Evolutionary conservation across 2,113 vertebrate genomes (phyloP).

Genomic region (Illadopsis cleaveri): DNA sequence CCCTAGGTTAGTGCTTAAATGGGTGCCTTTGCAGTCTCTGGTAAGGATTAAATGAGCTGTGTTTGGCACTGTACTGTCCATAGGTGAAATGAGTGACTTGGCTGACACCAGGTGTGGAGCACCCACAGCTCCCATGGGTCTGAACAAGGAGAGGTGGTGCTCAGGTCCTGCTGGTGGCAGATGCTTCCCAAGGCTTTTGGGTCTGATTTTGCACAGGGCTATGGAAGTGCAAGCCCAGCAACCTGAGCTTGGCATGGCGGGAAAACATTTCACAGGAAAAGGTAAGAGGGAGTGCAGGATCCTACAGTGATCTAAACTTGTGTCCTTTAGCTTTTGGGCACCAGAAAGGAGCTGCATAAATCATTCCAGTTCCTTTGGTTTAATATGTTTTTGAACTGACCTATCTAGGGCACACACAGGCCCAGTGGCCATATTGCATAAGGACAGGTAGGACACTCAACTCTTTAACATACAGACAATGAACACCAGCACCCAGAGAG

Average conservation of each 20-base stretch:
- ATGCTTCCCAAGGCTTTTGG: not conserved
- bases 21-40: not conserved
- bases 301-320: not conserved
- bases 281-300: not conserved
- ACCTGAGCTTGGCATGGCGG: not conserved
- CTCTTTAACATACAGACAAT: constrained; percentile 54
- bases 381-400: constrained; percentile 22
- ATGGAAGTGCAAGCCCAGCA: not conserved
- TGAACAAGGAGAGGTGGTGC: fast-evolving
- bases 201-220: not conserved
- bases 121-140: not conserved
- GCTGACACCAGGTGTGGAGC: not conserved
- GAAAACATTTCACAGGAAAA: not conserved
- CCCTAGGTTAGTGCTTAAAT: not conserved
- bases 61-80: fast-evolving
- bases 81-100: fast-evolving
- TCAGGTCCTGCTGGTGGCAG: not conserved
- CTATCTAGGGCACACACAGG: not conserved
- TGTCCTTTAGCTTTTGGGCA: not conserved
- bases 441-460: constrained; percentile 59
- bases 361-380: not conserved
- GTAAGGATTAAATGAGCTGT: not conserved
- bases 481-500: not conserved
- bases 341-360: not conserved
- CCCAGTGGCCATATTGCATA: not conserved